Evolutionary conservation across 2,888 invertebrate species (phyloP).

Genomic region (Proisotoma minuta): DNA sequence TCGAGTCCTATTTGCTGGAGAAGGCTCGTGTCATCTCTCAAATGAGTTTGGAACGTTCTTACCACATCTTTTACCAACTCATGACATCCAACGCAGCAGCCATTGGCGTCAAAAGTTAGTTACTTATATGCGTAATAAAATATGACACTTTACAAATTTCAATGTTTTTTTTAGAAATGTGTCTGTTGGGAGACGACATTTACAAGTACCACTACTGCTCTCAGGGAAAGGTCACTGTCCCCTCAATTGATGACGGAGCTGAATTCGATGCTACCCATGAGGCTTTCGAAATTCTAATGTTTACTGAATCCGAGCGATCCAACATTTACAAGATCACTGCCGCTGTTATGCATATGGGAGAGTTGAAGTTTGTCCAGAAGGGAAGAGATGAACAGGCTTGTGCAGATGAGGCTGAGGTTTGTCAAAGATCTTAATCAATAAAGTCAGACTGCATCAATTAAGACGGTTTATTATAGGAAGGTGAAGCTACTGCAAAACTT

Average conservation of each 20-base stretch:
- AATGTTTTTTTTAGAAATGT: constrained; percentile 62
- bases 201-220: constrained; percentile 81
- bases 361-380: constrained; percentile 75
- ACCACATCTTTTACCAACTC: constrained; percentile 99
- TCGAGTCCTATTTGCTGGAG: constrained; percentile 99
- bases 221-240: constrained; percentile 89
- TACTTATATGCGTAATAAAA: background rate
- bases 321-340: constrained; percentile 42
- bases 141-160: background rate
- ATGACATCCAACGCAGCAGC: constrained; percentile 95
- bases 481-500: constrained; percentile 85
- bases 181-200: constrained; percentile 70
- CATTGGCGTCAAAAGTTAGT: constrained; percentile 54
- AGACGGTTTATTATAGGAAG: constrained; percentile 63
- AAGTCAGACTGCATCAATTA: background rate
- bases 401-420: constrained; percentile 21
- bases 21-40: constrained; percentile 99
- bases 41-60: constrained; percentile 94
- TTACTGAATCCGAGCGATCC: constrained; percentile 23
- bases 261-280: constrained; percentile 64
- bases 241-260: constrained; percentile 84
- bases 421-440: background rate
- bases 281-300: constrained; percentile 40
- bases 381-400: constrained; percentile 92
- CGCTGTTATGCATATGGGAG: constrained; percentile 41